phyloP scores from a whole-genome alignment of 2,797 vertebrate species.

The Chelon labrosus region DNA sequence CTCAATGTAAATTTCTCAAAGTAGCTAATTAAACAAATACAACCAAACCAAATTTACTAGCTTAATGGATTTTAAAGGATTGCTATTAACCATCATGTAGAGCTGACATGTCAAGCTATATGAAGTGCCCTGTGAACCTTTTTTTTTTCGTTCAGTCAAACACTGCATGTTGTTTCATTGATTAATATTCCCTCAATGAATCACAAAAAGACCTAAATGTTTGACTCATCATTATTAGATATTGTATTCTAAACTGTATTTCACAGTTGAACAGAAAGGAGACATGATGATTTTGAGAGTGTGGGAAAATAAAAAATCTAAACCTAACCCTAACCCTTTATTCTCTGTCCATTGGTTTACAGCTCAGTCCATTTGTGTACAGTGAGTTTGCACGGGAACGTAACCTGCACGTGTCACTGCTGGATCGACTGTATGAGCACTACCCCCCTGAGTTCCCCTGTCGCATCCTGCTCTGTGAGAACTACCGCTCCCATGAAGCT shows the following conservation, averaged over 20 bases:
- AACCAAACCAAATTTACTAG: neutral
- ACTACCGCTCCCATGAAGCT: conserved; percentile 99
- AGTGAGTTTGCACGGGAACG: conserved; percentile 98
- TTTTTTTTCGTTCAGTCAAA: neutral
- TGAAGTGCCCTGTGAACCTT: neutral
- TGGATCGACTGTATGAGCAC: conserved; percentile 98
- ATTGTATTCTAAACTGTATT: neutral
- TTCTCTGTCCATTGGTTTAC: conserved; percentile 51
- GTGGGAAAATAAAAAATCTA: neutral
- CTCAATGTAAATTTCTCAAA: too few species aligned
- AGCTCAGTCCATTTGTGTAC: conserved; percentile 99
- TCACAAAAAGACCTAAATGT: too few species aligned
- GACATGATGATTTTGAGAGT: neutral
- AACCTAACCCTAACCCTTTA: too few species aligned
- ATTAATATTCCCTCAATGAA: neutral
- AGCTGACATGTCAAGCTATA: too few species aligned
- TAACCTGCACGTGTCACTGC: conserved; percentile 96
- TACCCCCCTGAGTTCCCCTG: conserved; percentile 97
- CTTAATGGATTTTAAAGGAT: neutral
- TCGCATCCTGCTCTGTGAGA: conserved; percentile 98
- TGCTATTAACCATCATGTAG: neutral
- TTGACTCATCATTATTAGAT: neutral
- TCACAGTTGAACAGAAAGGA: neutral
- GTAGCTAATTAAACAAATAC: neutral
- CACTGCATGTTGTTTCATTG: neutral